A percentile compares a stretch with the other conserved stretches of the same genome.
These are phyloP conservation scores for Melieria omissa DNA, from an alignment of 2,888 invertebrate genomes.

Conservation along the genomic window DNA sequence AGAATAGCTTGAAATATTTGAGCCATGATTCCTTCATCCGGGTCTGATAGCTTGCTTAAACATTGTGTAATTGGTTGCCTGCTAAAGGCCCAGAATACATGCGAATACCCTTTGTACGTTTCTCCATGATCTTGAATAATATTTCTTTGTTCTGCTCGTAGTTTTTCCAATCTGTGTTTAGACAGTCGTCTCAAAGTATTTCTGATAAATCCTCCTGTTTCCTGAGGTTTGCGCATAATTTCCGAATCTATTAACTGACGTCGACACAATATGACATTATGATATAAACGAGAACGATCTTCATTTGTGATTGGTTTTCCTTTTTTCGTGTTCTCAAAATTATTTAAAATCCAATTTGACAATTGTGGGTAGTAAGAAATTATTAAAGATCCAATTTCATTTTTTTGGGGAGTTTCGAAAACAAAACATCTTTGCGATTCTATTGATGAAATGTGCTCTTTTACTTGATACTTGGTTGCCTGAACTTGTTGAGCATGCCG, in stretches of 20 bases:
- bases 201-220: slow-evolving; percentile 85
- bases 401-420: slow-evolving; percentile 89
- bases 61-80: slow-evolving; percentile 83
- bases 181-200: slow-evolving; percentile 89
- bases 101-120: slow-evolving; percentile 87
- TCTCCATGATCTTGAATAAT: slow-evolving; percentile 79
- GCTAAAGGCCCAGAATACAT: slow-evolving; percentile 91
- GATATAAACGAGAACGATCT: slow-evolving; percentile 87
- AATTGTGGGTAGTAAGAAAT: slow-evolving; percentile 90
- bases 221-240: slow-evolving; percentile 83
- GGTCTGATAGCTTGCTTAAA: slow-evolving; percentile 84
- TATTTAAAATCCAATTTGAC: slow-evolving; percentile 84
- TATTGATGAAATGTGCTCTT: slow-evolving; percentile 47
- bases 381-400: slow-evolving; percentile 91
- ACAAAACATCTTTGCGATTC: slow-evolving; percentile 85
- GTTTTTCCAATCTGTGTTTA: slow-evolving; percentile 84
- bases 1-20: slow-evolving; percentile 90
- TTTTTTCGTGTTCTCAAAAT: slow-evolving; percentile 73
- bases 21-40: slow-evolving; percentile 86
- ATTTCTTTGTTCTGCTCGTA: slow-evolving; percentile 75
- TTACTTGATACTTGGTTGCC: slow-evolving; percentile 47
- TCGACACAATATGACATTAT: slow-evolving; percentile 85
- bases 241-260: slow-evolving; percentile 86
- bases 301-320: slow-evolving; percentile 83
- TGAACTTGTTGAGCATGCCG: slow-evolving; percentile 68